Conservation (phyloP, 2,113 vertebrate species). For the Craseonycteris thonglongyai region DNA sequence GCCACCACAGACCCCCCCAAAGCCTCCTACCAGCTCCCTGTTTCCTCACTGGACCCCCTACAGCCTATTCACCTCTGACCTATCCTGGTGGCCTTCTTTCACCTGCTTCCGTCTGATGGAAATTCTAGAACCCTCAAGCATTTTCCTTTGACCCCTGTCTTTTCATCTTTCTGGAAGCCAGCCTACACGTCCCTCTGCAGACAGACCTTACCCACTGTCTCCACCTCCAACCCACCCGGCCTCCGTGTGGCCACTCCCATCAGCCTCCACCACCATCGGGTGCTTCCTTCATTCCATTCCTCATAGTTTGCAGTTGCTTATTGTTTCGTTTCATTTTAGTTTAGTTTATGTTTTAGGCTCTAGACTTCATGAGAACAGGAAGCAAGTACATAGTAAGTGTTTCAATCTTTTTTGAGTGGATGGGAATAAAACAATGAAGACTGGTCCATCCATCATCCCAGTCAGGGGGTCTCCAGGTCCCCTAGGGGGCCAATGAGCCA, state of each 20-base stretch:
- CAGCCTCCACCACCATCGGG: neutral
- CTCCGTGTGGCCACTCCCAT: neutral
- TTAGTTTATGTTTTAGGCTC: neutral
- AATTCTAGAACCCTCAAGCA: neutral
- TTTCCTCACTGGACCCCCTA: no score
- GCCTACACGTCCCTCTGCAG: neutral
- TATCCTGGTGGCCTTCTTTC: no score
- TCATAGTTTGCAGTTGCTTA: neutral
- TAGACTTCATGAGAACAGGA: neutral
- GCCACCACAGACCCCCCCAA: no score
- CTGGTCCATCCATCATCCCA: neutral
- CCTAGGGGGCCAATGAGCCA: neutral
- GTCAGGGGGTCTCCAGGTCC: neutral
- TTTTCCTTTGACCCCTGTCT: neutral
- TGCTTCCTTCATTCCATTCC: neutral
- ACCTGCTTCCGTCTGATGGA: neutral
- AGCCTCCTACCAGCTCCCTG: no score
- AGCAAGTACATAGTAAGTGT: neutral
- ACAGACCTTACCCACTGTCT: neutral
- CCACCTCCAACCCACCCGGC: neutral
- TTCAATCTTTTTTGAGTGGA: neutral
- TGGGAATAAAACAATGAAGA: neutral
- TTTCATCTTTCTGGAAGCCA: neutral
- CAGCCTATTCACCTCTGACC: neutral
- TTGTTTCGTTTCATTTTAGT: neutral